Percentiles rank a stretch among this genome's conserved stretches.
Conservation (phyloP, 2,797 vertebrate genomes). For the Argya squamiceps region DNA sequence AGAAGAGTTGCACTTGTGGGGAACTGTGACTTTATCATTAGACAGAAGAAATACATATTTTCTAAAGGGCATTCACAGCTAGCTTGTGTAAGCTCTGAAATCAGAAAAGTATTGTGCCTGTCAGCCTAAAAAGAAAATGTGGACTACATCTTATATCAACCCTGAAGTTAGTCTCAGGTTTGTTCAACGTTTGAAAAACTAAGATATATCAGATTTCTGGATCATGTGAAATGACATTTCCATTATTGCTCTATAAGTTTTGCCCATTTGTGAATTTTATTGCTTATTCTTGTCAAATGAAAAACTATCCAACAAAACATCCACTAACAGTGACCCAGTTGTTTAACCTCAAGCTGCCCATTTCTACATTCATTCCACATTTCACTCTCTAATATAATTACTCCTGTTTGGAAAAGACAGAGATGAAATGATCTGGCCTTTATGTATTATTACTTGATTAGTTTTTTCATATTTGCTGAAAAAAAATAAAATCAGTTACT, state of each 20-base stretch:
- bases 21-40: neutral
- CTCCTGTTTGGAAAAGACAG: conserved; percentile 46
- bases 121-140: neutral
- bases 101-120: neutral
- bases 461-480: conserved; percentile 25
- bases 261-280: neutral
- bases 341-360: conserved; percentile 45
- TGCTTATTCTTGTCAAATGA: neutral
- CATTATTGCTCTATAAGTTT: neutral
- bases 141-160: neutral
- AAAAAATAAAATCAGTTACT: conserved; percentile 5
- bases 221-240: neutral
- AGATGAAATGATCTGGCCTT: conserved; percentile 66
- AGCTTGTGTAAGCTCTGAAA: neutral
- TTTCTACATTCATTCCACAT: neutral
- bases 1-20: neutral
- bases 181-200: neutral
- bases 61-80: neutral
- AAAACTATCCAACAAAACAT: neutral
- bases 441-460: conserved; percentile 35
- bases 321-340: conserved; percentile 14
- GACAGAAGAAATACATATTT: neutral
- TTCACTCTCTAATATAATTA: conserved; percentile 56
- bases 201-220: neutral
- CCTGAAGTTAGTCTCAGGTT: neutral